Base-by-base conservation (phyloP, 2,797 vertebrate species). In the Leptatherina wallacei region DNA sequence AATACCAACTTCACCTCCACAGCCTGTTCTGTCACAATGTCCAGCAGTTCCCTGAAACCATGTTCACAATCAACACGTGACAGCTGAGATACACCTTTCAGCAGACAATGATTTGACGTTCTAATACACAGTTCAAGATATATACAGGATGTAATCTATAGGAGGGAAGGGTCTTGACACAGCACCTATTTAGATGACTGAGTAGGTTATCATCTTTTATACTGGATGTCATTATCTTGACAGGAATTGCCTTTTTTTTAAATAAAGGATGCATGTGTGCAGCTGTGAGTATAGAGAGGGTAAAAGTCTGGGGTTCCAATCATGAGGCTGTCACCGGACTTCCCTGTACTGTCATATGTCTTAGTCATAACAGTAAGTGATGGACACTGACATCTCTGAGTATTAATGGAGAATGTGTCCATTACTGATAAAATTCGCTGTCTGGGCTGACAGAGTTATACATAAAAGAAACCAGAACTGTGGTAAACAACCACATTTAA, bases 311-410 rank as follows among this genome's bases (percentile, higher is more conserved):
- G 49, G 67, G 54, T 75, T 27, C 52, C 44, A 69, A 65, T 82
- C 80, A 79, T 85, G 60, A 80, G 40, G 63, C 85, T 83, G 84
- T 84, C 82, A 77, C 57, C 33, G 61, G 30, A 52, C 71, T 73
- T 69, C 72, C 63, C 69, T 60, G 66, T 73, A 67, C 77, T 73
- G 69, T 78, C 85, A 87, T 38, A 55, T 68, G 73, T 77, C 77
- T 52, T 22, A 44, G 60, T 75, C 75, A 84, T 89, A 89, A 86
- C 36, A 76, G 55, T 38, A 70, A 49, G 63, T 88, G 83, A 91
- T 88, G 77, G 85, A 84, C 80, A 80, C 75, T 82, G 89, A 91
- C 87, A 88, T 72, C 84, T 85, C 59, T 57, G 73, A 82, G 74
- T 83, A 74, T 82, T 77, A 75, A 82, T 71, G 69, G 75, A 75